Base-by-base conservation (phyloP, 2,888 invertebrate genomes). In the Drosophila mulleri region DNA sequence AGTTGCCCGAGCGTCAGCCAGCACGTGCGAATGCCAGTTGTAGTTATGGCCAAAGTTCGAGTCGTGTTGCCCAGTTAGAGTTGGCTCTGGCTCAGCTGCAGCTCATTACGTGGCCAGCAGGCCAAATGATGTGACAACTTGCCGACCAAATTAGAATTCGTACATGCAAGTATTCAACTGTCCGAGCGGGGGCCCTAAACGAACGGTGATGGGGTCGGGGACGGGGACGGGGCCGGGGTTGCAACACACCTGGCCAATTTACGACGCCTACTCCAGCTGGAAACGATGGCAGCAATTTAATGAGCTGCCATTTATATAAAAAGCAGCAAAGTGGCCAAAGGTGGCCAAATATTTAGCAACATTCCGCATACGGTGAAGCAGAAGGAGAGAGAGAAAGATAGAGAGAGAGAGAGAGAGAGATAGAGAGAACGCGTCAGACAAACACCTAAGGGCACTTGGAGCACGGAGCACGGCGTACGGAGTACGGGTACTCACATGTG, bases 271-370 rank as follows among this genome's bases (percentile, higher is more conserved):
- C 78, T 56, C 32, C 66, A 57, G 59, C 42, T 54, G 72, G 69
- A 68, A 88, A 88, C 80, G 77, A 66, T 75, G 83, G 75, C 80
- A 78, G 80, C 77, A 78, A 81, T 89, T 89, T 91, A 91, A 91
- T 89, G 89, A 91, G 90, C 83, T 90, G 90, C 83, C 79, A 82
- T 91, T 90, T 87, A 83, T 73, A 81, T 78, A 77, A 79, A 74
- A 81, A 89, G 83, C 67, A 83, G 86, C 72, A 78, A 84, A 84
- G 80, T 76, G 76, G 82, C 85, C 79, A 66, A 72, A 76, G 81
- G 90, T 83, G 81, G 75, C 86, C 83, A 85, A 86, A 88, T 90
- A 84, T 89, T 89, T 84, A 84, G 88, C 88, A 89, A 77, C 76
- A 75, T 73, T 76, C 68, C 65, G 63, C 62, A 63, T 45, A 44